A percentile compares a stretch with the other conserved stretches of the same genome.
Conservation (phyloP, 1,140 invertebrate species). For the Drosophila sturtevanti region DNA sequence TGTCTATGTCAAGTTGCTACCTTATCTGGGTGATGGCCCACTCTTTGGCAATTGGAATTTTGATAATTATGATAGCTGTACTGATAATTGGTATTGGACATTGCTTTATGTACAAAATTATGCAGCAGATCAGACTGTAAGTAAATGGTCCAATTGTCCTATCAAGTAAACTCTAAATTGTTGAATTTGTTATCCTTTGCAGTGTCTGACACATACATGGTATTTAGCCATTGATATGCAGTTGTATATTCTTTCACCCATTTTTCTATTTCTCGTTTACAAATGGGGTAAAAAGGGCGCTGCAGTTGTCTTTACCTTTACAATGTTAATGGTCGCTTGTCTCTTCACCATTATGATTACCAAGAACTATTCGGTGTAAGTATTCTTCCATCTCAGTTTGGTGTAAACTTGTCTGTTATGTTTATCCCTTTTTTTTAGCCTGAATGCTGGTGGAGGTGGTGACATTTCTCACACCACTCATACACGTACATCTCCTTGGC, state of each 20-base stretch:
- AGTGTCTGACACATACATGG: conserved; percentile 95
- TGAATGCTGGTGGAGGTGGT: background rate
- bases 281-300: conserved; percentile 83
- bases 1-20: conserved; percentile 50
- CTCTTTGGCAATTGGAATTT: conserved; percentile 64
- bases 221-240: conserved; percentile 94
- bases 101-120: conserved; percentile 65
- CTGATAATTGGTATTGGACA: conserved; percentile 54
- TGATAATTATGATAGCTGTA: conserved; percentile 37
- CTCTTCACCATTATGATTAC: conserved; percentile 58
- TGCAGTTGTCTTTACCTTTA: conserved; percentile 29
- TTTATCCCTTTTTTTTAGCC: no score
- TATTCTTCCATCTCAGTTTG: no score
- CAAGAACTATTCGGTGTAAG: conserved; percentile 47
- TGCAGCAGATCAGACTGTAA: conserved; percentile 37
- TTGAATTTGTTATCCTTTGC: background rate
- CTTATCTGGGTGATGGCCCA: conserved; percentile 53
- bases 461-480: conserved; percentile 47
- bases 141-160: background rate
- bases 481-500: conserved; percentile 59
- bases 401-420: no score
- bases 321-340: conserved; percentile 36
- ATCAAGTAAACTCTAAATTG: background rate
- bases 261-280: conserved; percentile 88
- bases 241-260: conserved; percentile 89